Percentiles rank a stretch among this genome's conserved stretches.
Conservation (phyloP, 2,113 vertebrate species). For the Daubentonia madagascariensis region DNA sequence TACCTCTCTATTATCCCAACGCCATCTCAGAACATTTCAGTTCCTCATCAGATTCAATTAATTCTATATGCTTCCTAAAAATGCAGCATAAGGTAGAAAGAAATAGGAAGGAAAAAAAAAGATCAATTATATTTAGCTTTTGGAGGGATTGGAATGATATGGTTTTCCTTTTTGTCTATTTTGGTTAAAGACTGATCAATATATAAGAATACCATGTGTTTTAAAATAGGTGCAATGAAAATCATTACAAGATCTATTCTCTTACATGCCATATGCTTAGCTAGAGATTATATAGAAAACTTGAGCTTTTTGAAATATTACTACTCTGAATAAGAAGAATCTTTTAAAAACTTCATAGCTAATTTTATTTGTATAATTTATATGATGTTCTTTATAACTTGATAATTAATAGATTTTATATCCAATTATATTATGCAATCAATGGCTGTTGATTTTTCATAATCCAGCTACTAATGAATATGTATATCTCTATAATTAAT, state of each 20-base stretch:
- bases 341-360: not conserved
- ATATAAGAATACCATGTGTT: slow-evolving; percentile 38
- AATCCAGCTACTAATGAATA: not conserved
- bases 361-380: not conserved
- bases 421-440: not conserved
- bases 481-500: not conserved
- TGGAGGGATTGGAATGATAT: slow-evolving; percentile 44
- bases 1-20: slow-evolving; percentile 79
- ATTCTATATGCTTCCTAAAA: slow-evolving; percentile 75
- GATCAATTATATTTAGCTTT: slow-evolving; percentile 76
- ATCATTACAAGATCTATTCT: not conserved
- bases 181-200: slow-evolving; percentile 25
- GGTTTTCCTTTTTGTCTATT: slow-evolving; percentile 58
- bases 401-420: not conserved
- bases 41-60: slow-evolving; percentile 80
- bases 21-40: slow-evolving; percentile 73
- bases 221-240: slow-evolving; percentile 16
- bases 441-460: not conserved
- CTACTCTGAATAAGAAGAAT: not conserved
- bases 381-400: not conserved
- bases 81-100: slow-evolving; percentile 70
- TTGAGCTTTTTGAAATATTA: not conserved
- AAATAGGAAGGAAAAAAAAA: slow-evolving; percentile 62
- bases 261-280: not conserved
- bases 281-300: not conserved